Base-by-base conservation (phyloP, 2,888 invertebrate genomes). In the Cataglyphis cursor region DNA sequence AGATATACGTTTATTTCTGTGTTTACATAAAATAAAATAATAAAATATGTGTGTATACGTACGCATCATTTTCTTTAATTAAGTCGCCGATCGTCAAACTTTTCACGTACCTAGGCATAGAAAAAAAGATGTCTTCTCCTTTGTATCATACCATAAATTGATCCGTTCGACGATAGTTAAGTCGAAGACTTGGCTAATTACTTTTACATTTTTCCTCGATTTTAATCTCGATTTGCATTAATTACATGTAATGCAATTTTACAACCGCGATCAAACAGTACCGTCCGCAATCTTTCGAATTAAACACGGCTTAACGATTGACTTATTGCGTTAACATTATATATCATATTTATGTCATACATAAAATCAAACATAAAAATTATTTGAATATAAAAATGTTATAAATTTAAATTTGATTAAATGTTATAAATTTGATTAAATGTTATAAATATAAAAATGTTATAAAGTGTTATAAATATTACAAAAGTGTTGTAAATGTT, bases 201-300 rank as follows among this genome's bases (percentile, higher is more conserved):
- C 59, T 80, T 80, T 72, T 59, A 72, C 78, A 61, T 72, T 61
- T 61, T 80, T 72, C 5, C 44, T 72, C 44, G 44, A 72, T 80
- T 80, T 80, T 80, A 72, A 24, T 18, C 31, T 70, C 18, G 12
- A 70, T 70, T 70, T 78, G 72, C 70, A 78, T 78, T 59, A 59
- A 78, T 78, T 78, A 78, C 10, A 31, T 70, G 21, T 61, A 59
- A 80, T 72, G 31, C 48, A 80, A 80, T 59, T 80, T 24, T 12
- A 59, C 18, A 48, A 61, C 12, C 4, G 57, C 57, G 70, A 78
- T 24, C 28, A 28, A 28, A 15, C 54, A 44, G 15, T 61, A 41
- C 5, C 15, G 41, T 76, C 28, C 4, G 8, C 31, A 18, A 38
- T 59, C 31, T 48, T 10, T 21, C 44, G 18, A 21, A 41, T 57